Base-by-base conservation (phyloP, 2,797 vertebrate genomes). In the Phoeniculus purpureus region DNA sequence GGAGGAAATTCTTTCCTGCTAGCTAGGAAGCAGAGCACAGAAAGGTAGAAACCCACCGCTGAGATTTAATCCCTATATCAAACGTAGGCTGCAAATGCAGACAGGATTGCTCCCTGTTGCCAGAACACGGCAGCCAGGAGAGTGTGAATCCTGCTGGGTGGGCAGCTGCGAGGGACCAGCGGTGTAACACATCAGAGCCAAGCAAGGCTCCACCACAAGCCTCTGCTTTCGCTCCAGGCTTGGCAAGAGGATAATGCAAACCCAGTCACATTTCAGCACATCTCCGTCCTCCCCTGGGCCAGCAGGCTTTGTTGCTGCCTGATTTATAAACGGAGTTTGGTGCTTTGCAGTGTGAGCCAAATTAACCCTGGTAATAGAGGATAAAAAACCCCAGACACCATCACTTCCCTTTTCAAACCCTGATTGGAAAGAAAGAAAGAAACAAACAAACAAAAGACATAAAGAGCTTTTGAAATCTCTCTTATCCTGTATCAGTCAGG, bases 171-270 rank as follows among this genome's bases (percentile, higher is more conserved):
- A 74, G 80, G 64, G 34, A 14, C 82, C 74, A 32, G 75, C 1
- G 7, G 23, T 50, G 45, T 50, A 75, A 79, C 72, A 86, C 45
- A 22, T 25, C 22, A 72, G 59, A 84, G 74, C 60, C 82, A 80
- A 55, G 78, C 29, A 59, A 64, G 61, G n/a, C 83, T 19, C 37
- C 59, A 37, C 78, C 0, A 0, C 4, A 6, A 65, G 50, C 3
- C 61, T 47, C 45, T 74, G 64, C 86, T 94, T 87, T 89, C 20
- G 27, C 80, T 81, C 72, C 45, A 51, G 85, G 56, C 76, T 93
- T 93, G 92, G 67, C 84, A 93, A 61, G 54, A 73, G 65, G 73
- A 92, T 47, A 76, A 94, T 88, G 72, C 70, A 87, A 94, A 93
- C 60, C 73, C 74, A 81, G 61, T 34, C 5, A 0, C 58, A 81